Evolutionary conservation across 1,140 invertebrate species (phyloP), one percentile per base, ranked within the genome.

Genomic region (Hyles euphorbiae): DNA sequence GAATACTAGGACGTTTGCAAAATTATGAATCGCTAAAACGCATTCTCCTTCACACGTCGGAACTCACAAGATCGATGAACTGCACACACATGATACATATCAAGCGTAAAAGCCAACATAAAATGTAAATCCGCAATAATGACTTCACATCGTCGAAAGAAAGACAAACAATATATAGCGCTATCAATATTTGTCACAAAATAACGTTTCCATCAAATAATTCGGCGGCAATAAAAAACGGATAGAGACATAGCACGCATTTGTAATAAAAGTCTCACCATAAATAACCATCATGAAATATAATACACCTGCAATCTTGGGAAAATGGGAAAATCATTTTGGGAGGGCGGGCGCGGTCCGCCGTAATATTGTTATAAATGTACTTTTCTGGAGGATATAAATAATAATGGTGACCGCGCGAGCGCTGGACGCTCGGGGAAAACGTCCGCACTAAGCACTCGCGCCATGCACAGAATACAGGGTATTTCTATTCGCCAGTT

Each of bases 271-370:
- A 88, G 81, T 87, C 83, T 74, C 75, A 66, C 77, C 79, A 86
- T 88, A 88, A 88, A 88, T 88, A 87, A 88, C 82, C 76, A 77
- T 82, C 85, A 88, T 87, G 85, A 88, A 88, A 88, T 87, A 88
- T 87, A 88, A 88, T 88, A 88, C 80, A 87, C 83, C 85, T 88
- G 82, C 83, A 87, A 88, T 88, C 81, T 85, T 85, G 70, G 69
- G 80, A 75, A 88, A 88, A 88, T 88, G 83, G 85, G 81, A 81
- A 85, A 88, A 88, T 88, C 79, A 88, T 88, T 87, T 85, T 87
- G 75, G 70, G 75, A 84, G 85, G 83, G 85, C 81, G 81, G 79
- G 83, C 72, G 83, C 82, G 82, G 85, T 84, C 82, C 83, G 78
- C 70, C 74, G 78, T 80, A 81, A 88, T 88, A 88, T 88, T 88